Evolutionary conservation across 53 echinoderm and acorn worm genomes (phyloP).

Genomic region (Arbacia lixula): DNA sequence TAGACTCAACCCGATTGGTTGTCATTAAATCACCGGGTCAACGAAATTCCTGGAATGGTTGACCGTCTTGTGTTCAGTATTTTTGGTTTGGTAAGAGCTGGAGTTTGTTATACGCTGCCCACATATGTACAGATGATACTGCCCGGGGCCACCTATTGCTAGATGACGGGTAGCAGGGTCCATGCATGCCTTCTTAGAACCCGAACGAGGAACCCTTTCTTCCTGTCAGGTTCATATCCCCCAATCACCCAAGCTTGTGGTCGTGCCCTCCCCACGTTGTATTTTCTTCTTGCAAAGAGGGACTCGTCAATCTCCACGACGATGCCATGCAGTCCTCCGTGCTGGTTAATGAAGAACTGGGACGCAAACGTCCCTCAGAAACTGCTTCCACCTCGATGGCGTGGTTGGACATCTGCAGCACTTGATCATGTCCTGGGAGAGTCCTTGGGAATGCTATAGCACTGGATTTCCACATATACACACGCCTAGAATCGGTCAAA

Average conservation of each 20-base stretch:
- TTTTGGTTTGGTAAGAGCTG: too few species aligned
- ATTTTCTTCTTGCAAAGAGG: neutral
- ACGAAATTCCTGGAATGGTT: conserved; percentile 31
- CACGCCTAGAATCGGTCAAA: conserved; percentile 15
- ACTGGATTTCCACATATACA: conserved; percentile 3
- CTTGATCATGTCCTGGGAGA: neutral
- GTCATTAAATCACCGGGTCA: too few species aligned
- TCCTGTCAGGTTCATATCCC: conserved; percentile 19
- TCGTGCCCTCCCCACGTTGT: conserved; percentile 1
- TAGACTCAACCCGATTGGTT: conserved; percentile 15
- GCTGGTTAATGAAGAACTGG: conserved; percentile 17
- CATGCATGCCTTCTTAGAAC: conserved; percentile 23
- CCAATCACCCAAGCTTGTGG: conserved; percentile 30
- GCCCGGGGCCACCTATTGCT: conserved; percentile 46
- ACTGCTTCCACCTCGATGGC: conserved; percentile 27
- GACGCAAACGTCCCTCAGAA: conserved; percentile 13
- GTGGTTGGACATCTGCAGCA: neutral
- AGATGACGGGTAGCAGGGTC: conserved; percentile 15
- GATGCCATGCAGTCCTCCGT: conserved; percentile 5
- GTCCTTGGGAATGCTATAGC: neutral
- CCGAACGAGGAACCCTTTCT: conserved; percentile 32
- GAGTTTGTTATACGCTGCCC: conserved; percentile 18
- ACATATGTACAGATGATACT: conserved; percentile 32
- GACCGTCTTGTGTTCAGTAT: neutral
- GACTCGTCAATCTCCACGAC: conserved; percentile 40